phyloP scores from a whole-genome alignment of 2,113 vertebrate species.

The Anolis carolinensis region DNA sequence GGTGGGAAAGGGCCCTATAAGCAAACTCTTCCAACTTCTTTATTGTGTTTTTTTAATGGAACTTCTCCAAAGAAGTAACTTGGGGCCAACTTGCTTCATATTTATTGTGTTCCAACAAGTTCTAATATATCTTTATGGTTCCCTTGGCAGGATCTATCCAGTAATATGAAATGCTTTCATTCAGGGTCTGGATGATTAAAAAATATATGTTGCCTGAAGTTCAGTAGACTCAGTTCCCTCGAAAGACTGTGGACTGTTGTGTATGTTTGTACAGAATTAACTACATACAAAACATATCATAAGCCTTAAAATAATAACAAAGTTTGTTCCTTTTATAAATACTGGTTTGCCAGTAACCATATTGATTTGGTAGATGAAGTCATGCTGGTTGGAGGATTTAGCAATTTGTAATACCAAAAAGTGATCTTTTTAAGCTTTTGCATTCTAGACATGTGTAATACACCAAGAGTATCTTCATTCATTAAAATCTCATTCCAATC shows the following conservation, averaged over 20 bases:
- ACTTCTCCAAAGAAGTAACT: not conserved
- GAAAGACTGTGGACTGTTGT: not conserved
- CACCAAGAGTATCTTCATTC: too few species aligned
- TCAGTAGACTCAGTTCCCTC: not conserved
- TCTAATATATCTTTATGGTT: slow-evolving; percentile 13
- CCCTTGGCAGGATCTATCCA: slow-evolving; percentile 1
- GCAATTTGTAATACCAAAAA: too few species aligned
- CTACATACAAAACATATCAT: not conserved
- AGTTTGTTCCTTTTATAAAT: too few species aligned
- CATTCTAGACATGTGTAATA: too few species aligned
- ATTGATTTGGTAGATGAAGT: too few species aligned
- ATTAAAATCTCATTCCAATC: too few species aligned
- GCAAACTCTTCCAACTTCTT: slow-evolving; percentile 4
- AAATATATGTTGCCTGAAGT: not conserved
- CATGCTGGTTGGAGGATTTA: too few species aligned
- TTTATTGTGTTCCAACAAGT: slow-evolving; percentile 22
- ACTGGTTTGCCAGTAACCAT: too few species aligned
- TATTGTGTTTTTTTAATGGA: slow-evolving; percentile 13
- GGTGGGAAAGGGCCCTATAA: not conserved
- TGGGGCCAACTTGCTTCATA: slow-evolving; percentile 11
- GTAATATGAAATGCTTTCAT: slow-evolving; percentile 4
- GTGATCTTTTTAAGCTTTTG: too few species aligned
- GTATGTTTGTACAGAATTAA: not conserved
- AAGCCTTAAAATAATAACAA: too few species aligned
- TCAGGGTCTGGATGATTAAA: not conserved